Percentiles rank a stretch among this genome's conserved stretches.
Conservation (phyloP, 2,888 invertebrate species). For the Abrostola triplasia region DNA sequence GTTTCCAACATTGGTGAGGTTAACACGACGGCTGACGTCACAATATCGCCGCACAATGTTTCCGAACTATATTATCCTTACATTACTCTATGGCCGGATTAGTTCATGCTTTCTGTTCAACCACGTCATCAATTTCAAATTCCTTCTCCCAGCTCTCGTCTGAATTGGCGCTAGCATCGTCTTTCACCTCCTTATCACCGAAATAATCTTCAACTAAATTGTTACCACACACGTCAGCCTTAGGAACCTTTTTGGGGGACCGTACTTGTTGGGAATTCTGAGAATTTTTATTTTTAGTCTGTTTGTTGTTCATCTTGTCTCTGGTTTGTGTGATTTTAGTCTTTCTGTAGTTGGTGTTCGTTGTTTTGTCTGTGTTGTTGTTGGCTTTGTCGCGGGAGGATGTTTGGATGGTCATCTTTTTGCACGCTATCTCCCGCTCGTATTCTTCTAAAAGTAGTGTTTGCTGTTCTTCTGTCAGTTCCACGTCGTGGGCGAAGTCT, state of each 20-base stretch:
- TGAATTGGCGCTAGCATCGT: slow-evolving; percentile 85
- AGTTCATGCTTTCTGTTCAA: slow-evolving; percentile 73
- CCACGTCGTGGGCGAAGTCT: slow-evolving; percentile 90
- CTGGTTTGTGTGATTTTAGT: slow-evolving; percentile 68
- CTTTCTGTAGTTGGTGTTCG: slow-evolving; percentile 61
- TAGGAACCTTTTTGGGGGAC: slow-evolving; percentile 74
- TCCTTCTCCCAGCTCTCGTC: slow-evolving; percentile 90
- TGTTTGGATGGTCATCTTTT: slow-evolving; percentile 75
- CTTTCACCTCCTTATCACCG: slow-evolving; percentile 80
- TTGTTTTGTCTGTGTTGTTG: slow-evolving; percentile 74
- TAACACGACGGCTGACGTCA: slow-evolving; percentile 19
- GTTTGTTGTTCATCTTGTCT: slow-evolving; percentile 70
- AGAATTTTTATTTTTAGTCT: slow-evolving; percentile 65
- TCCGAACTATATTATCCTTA: slow-evolving; percentile 47
- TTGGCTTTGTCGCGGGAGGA: slow-evolving; percentile 72
- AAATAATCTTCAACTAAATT: slow-evolving; percentile 87
- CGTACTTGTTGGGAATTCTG: slow-evolving; percentile 36
- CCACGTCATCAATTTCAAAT: slow-evolving; percentile 86
- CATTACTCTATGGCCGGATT: slow-evolving; percentile 59
- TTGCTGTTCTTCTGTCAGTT: slow-evolving; percentile 92
- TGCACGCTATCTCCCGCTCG: slow-evolving; percentile 89
- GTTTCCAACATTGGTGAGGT: too few relatives aligned
- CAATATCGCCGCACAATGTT: slow-evolving; percentile 48
- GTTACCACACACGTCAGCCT: slow-evolving; percentile 83
- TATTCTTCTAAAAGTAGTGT: slow-evolving; percentile 90